Base-by-base conservation (phyloP, 2,113 vertebrate genomes). In the Sylvia atricapilla region DNA sequence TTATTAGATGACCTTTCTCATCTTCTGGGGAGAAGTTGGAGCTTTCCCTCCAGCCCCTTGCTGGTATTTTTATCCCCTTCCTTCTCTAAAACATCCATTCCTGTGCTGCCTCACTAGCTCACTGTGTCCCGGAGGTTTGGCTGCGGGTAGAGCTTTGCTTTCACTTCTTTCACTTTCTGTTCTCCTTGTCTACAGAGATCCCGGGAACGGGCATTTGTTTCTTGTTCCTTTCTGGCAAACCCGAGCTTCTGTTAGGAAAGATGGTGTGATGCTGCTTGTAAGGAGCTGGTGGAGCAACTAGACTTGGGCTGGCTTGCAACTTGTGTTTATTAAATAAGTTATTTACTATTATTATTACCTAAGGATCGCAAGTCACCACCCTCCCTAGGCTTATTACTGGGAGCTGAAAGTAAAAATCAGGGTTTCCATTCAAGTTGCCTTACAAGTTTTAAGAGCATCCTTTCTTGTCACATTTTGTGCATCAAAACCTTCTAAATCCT, bases 71-170 rank as follows among this genome's bases (percentile, higher is more conserved):
- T 70, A 64, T 53, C 15, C 53, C 1, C 2, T 27, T 84, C 44
- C 78, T 81, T 50, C 30, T 75, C 39, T 59, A 25, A 83, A 78
- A 18, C 31, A 30, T 76, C 47, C 27, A 27, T 89, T 15, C 4
- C 11, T 0, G 0, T 0, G 4, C 43, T 60, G 39, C 59, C 31
- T 88, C 30, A 35, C 5, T 30, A 15, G 5, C 56, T 91, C 11
- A 27, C 20, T 44, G 39, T 43, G 27, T 66, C 23, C 46, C 43
- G 15, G 25, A 82, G 28, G 27, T 50, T 59, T 21, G 28, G 23
- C 28, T 64, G 70, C 2, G 0, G 0, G 19, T 15, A 49, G 70
- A n/a, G n/a, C 44, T 90, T 80, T 73, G 18, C 27, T 78, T 95
- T 47, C 7, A 28, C 30, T 78, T 75, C n/a, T 95, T 14, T 80